Base-by-base conservation (phyloP, 2,888 invertebrate species). In the Scrobipalpa atriplicella region DNA sequence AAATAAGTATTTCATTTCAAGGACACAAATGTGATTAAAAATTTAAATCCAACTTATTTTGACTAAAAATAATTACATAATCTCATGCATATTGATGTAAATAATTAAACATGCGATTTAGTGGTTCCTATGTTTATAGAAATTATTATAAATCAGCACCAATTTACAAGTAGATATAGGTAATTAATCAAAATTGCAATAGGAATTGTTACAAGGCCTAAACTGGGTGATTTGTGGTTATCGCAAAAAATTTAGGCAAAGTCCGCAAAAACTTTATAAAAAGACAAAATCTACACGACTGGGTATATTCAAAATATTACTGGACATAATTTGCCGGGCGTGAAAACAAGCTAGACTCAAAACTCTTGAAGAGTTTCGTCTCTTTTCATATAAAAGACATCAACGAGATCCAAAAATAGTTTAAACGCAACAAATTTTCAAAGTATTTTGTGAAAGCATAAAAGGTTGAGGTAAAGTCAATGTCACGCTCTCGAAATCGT, bases 171-270 rank as follows among this genome's bases (percentile, higher is more conserved):
- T 47, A 47, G 47, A n/a, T 16, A 47, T 16, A n/a, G 16, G 47
- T 62, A 62, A 62, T 62, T 62, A 62, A 62, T 43, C 41, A 66
- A 60, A 66, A 52, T 61, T 56, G 38, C 21, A 39, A 61, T 38
- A 38, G 36, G 38, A 61, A 56, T 39, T 36, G 56, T 62, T 62
- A 66, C 62, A 62, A 62, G 62, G 66, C 38, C 56, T 10, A n/a
- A 16, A 8, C 51, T 21, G 19, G 13, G 38, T 54, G n/a, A 43
- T 43, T 65, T 65, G 58, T 43, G 58, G 65, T 58, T 56, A 43
- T 13, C 43, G 65, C 41, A 65, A 65, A 65, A 65, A 56, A 65
- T 56, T 54, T 64, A 64, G 65, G 64, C 56, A 64, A 65, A 58
- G 11, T 29, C 8, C 13, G 21, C 18, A 64, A 64, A 64, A 65